Evolutionary conservation across 37 sponge, comb jelly and placozoan species (phyloP).

Genomic region (Halichondria panicea): DNA sequence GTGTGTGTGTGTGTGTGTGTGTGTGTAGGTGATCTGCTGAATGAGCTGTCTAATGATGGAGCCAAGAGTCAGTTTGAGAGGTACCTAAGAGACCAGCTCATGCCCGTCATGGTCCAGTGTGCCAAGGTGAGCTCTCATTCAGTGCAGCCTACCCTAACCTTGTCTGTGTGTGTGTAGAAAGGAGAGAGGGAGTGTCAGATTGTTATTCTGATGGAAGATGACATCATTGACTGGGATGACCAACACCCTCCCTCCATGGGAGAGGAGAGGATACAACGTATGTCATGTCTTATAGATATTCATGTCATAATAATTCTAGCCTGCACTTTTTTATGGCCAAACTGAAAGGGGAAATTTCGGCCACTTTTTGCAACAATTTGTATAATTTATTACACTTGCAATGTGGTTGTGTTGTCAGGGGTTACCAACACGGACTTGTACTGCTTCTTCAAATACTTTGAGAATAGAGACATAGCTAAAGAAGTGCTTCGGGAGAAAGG

Average conservation of each 20-base stretch:
- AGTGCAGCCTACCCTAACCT: not conserved
- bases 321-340: no score
- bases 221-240: constrained; percentile 93
- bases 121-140: constrained; percentile 53
- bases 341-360: no score
- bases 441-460: constrained; percentile 91
- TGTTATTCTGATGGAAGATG: constrained; percentile 94
- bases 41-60: constrained; percentile 97
- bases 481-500: constrained; percentile 89
- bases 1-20: no score
- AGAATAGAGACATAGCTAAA: constrained; percentile 96
- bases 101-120: constrained; percentile 83
- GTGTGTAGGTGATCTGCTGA: constrained; percentile 74
- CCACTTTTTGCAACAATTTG: no score
- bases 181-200: constrained; percentile 97
- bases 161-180: constrained; percentile 47
- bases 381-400: not conserved
- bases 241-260: constrained; percentile 87
- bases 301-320: no score
- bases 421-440: constrained; percentile 72
- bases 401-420: constrained; percentile 26
- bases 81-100: constrained; percentile 54
- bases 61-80: constrained; percentile 81
- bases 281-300: not conserved
- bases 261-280: constrained; percentile 82